Evolutionary conservation across 2,888 invertebrate species (phyloP).

Genomic region (Seira ritae): DNA sequence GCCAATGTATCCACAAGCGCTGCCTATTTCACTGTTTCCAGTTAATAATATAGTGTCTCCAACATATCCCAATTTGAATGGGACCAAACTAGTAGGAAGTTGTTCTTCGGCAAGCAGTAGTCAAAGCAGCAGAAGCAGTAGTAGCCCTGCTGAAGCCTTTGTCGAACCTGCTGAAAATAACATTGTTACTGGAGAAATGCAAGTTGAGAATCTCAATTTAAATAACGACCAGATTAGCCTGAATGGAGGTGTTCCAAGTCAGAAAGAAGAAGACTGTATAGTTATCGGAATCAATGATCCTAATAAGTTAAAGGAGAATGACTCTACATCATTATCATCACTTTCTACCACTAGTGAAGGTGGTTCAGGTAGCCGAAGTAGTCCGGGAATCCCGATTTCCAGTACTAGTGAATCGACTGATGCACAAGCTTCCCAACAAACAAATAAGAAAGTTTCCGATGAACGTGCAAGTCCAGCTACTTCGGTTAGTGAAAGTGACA

Average conservation of each 20-base stretch:
- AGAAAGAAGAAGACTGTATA: conserved; percentile 59
- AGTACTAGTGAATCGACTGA: conserved; percentile 3
- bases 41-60: conserved; percentile 43
- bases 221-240: conserved; percentile 36
- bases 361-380: conserved; percentile 47
- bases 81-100: conserved; percentile 45
- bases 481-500: conserved; percentile 48
- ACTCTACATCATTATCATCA: conserved; percentile 52
- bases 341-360: conserved; percentile 51
- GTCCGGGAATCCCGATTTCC: conserved; percentile 43
- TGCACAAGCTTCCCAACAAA: not conserved
- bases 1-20: conserved; percentile 57
- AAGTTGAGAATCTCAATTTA: conserved; percentile 50
- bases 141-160: conserved; percentile 61
- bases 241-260: conserved; percentile 26
- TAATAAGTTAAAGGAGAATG: conserved; percentile 50
- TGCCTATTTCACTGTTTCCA: conserved; percentile 45
- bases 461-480: conserved; percentile 34
- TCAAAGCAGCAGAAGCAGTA: conserved; percentile 65
- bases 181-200: conserved; percentile 39
- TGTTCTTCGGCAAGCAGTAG: conserved; percentile 66
- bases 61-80: conserved; percentile 51
- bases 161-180: conserved; percentile 41
- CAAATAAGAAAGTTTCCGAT: conserved; percentile 25
- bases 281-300: conserved; percentile 54